Evolutionary conservation across 2,113 vertebrate species (phyloP).

Genomic region (Sorex fumeus): DNA sequence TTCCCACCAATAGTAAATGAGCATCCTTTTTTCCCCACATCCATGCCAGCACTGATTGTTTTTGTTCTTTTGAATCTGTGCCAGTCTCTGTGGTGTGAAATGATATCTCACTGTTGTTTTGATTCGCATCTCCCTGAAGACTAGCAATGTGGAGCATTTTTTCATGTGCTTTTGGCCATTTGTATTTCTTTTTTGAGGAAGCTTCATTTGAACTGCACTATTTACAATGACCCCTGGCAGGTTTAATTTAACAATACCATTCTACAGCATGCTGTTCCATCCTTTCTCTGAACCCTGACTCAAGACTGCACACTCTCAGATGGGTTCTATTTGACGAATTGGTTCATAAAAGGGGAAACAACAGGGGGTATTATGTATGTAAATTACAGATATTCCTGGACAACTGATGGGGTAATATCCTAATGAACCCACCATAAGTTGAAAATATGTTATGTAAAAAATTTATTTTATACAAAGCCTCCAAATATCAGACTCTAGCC

Average conservation of each 20-base stretch:
- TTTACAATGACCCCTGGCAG: background rate
- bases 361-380: background rate
- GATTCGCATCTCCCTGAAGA: no score
- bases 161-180: no score
- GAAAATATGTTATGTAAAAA: background rate
- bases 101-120: no score
- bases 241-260: constrained; percentile 9
- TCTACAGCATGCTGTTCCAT: background rate
- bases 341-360: background rate
- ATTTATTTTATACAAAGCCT: background rate
- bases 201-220: background rate
- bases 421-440: background rate
- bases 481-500: background rate
- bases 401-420: background rate
- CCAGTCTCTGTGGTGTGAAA: no score
- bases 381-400: background rate
- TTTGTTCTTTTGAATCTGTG: no score
- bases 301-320: background rate
- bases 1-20: no score
- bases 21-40: no score
- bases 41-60: no score
- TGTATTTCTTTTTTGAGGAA: no score
- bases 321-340: background rate
- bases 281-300: constrained; percentile 1
- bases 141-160: no score